Base-by-base conservation (phyloP, 2,888 invertebrate species). In the Agonopterix subpropinquella region DNA sequence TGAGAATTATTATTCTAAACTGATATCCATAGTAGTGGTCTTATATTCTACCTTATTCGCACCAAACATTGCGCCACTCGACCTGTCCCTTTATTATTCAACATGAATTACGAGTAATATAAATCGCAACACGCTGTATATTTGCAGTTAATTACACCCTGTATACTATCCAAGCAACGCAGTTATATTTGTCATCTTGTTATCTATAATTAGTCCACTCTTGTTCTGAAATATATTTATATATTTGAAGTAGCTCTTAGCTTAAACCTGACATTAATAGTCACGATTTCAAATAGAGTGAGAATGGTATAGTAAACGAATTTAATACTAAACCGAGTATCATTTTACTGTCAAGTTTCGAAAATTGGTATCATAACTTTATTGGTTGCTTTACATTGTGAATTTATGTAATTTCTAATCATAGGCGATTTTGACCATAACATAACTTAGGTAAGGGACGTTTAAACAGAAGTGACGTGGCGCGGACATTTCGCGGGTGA, bases 81-180 rank as follows among this genome's bases (percentile, higher is more conserved):
- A 48, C 41, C 44, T 44, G 41, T 48, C 36, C 43, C 43, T 43
- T 43, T 48, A 36, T 15, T 36, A 44, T 43, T 43, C 35, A 35
- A 41, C 41, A 41, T 44, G 57, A 65, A 57, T 56, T 61, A 62
- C 54, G 42, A 47, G 48, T 47, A 49, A 47, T 49, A 55, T 52
- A 53, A 57, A 54, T 54, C 50, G 28, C 52, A 57, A 56, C 57
- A 63, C 43, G 28, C 43, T 15, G 43, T 43, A 50, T 57, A 56
- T 57, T 54, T 50, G 44, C 48, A 51, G 47, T 59, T 60, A 62
- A 65, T 62, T 62, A 60, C 51, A 44, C 47, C 44, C 28, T 9
- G 9, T 18, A 28, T 43, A 28, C 18, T n/a, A 15, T 3, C 18
- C 10, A n/a, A 28, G 18, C 44, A 11, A n/a, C 44, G 44, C 39